These are phyloP conservation scores for Pachypeltis micranthus DNA, from an alignment of 1,140 invertebrate genomes.

Conservation along the genomic window DNA sequence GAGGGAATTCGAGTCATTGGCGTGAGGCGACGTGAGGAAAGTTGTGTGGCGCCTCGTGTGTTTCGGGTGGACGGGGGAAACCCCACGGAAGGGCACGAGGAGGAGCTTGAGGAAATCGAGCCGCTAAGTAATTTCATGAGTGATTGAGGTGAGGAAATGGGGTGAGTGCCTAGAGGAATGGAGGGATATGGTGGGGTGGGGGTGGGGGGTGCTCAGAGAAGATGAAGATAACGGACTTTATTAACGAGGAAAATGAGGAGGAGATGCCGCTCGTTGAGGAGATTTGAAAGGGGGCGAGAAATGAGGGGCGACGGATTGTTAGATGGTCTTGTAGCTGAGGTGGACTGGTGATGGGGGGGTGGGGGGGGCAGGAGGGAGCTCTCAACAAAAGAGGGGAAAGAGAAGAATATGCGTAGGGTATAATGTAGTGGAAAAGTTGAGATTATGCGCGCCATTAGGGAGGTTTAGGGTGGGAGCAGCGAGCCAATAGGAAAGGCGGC, in stretches of 20 bases:
- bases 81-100: too few relatives aligned
- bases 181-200: not conserved
- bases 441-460: conserved; percentile 17
- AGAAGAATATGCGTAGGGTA: conserved; percentile 18
- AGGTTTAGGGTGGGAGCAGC: not conserved
- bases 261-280: too few relatives aligned
- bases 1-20: too few relatives aligned
- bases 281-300: not conserved
- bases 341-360: too few relatives aligned
- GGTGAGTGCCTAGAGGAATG: too few relatives aligned
- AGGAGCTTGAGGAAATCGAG: too few relatives aligned
- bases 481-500: not conserved
- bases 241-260: not conserved
- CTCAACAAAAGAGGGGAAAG: not conserved
- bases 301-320: not conserved
- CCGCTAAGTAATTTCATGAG: too few relatives aligned
- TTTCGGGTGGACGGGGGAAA: too few relatives aligned
- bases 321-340: too few relatives aligned
- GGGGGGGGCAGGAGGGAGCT: not conserved
- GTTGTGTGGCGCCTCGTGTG: too few relatives aligned
- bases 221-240: conserved; percentile 3
- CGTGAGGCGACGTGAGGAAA: too few relatives aligned
- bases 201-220: not conserved
- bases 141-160: too few relatives aligned
- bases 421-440: conserved; percentile 16